Percentiles rank a stretch among this genome's conserved stretches.
phyloP scores from a whole-genome alignment of 2,113 vertebrate genomes.

The Amazona vittata region DNA sequence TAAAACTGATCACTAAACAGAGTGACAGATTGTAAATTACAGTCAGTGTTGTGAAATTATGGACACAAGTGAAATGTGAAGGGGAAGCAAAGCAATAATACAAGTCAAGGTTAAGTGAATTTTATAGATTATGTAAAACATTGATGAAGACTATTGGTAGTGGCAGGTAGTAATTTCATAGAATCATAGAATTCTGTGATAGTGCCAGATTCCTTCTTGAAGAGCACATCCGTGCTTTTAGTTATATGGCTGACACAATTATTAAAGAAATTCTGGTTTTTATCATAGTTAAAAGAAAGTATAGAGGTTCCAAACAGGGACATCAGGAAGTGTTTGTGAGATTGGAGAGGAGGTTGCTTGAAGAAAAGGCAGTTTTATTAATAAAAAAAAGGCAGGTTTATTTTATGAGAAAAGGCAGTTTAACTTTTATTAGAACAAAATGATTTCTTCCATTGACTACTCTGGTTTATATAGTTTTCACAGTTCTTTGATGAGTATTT shows the following conservation, averaged over 20 bases:
- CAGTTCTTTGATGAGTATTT: not conserved
- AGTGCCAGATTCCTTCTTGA: not conserved
- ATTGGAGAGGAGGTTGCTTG: conserved; percentile 81
- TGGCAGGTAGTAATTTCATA: not conserved
- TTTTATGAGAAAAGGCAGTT: not conserved
- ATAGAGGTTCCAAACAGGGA: conserved; percentile 74
- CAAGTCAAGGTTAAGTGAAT: not conserved
- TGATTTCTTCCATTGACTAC: not conserved
- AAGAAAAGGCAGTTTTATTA: conserved; percentile 81
- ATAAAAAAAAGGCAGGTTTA: no score
- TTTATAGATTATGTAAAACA: not conserved
- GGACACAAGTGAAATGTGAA: not conserved
- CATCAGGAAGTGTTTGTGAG: conserved; percentile 79
- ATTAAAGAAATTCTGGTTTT: not conserved
- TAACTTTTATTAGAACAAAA: not conserved
- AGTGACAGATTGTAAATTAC: not conserved
- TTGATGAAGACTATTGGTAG: not conserved
- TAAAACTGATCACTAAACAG: not conserved
- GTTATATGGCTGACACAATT: not conserved
- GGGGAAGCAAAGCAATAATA: not conserved
- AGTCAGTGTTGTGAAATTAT: not conserved
- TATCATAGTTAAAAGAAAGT: conserved; percentile 78
- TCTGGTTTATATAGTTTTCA: not conserved
- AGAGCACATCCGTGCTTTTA: not conserved
- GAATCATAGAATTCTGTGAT: no score